Evolutionary conservation across 1,140 invertebrate species (phyloP), one percentile per base, ranked within the genome.

Genomic region (Nixonia krombeini): DNA sequence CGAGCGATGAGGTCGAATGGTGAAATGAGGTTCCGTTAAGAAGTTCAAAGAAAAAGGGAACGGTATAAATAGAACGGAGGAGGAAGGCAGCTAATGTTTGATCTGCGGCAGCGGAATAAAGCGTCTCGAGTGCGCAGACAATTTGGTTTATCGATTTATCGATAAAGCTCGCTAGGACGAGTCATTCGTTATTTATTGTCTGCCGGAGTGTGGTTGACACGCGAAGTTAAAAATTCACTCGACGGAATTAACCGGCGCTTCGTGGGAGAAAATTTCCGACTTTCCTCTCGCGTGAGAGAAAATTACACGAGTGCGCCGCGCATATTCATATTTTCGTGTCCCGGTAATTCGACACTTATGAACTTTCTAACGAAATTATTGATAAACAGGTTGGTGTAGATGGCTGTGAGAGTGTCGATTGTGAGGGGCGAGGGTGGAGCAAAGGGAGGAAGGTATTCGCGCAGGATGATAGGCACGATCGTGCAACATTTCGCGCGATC

Each of bases 41-140:
- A 31, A 9, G 29, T 31, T 31, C 8, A 31, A 31, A n/a, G 12
- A 37, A 37, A 15, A 37, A 33, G 13, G 28, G 46, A 35, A 58
- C 23, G 49, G 45, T n/a, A 56, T 33, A 49, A 18, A 50, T 6
- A 31, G 40, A 45, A 25, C 21, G 13, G n/a, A 18, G 12, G 25
- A 21, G 42, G 15, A 28, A 23, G 68, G 29, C 41, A 59, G 38
- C 26, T 26, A 35, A 70, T 69, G 70, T 78, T 80, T 74, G 67
- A 67, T 68, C 72, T 67, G 57, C 58, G 63, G 52, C 69, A 63
- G 67, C 63, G 58, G 62, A 74, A 77, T 70, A 77, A 79, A 79
- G 73, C 70, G 58, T 68, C 64, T 66, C 63, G 55, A 49, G 56
- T 58, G 49, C 49, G 41, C 52, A 55, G 66, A 46, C 55, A 41